Percentiles rank a stretch among this genome's conserved stretches.
Conservation (phyloP, 2,797 vertebrate species). For the Malurus splendens region DNA sequence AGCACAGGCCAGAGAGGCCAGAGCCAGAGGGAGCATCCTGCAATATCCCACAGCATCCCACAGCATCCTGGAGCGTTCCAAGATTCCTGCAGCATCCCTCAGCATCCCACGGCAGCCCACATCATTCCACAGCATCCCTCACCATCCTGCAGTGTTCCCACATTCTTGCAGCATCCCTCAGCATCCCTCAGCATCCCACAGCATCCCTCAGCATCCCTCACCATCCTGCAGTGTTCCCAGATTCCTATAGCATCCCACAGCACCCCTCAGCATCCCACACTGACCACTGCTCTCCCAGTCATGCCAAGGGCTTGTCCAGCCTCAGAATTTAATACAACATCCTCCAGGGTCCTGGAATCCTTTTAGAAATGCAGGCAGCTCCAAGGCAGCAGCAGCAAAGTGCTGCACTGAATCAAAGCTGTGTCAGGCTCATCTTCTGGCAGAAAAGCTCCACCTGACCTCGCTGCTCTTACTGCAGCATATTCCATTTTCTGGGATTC, state of each 20-base stretch:
- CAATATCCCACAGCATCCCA: not conserved
- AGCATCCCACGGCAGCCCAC: too few relatives aligned
- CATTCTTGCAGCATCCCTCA: too few relatives aligned
- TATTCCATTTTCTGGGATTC: not conserved
- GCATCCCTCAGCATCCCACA: too few relatives aligned
- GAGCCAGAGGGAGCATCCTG: not conserved
- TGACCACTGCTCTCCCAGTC: not conserved
- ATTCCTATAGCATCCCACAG: not conserved
- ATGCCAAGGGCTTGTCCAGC: not conserved
- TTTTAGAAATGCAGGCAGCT: not conserved
- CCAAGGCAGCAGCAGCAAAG: not conserved
- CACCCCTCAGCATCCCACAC: not conserved
- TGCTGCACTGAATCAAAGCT: not conserved
- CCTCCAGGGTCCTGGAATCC: not conserved
- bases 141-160: too few relatives aligned
- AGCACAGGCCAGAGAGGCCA: rapidly evolving
- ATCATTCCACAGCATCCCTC: too few relatives aligned
- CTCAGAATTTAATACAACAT: not conserved
- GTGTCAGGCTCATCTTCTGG: not conserved
- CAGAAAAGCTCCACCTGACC: not conserved
- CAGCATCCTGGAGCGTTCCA: not conserved
- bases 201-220: not conserved
- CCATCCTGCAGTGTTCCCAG: not conserved
- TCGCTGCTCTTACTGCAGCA: rapidly evolving
- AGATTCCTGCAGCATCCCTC: too few relatives aligned